phyloP scores from a whole-genome alignment of 2,797 vertebrate species.

The Phyllotis vaccarum region DNA sequence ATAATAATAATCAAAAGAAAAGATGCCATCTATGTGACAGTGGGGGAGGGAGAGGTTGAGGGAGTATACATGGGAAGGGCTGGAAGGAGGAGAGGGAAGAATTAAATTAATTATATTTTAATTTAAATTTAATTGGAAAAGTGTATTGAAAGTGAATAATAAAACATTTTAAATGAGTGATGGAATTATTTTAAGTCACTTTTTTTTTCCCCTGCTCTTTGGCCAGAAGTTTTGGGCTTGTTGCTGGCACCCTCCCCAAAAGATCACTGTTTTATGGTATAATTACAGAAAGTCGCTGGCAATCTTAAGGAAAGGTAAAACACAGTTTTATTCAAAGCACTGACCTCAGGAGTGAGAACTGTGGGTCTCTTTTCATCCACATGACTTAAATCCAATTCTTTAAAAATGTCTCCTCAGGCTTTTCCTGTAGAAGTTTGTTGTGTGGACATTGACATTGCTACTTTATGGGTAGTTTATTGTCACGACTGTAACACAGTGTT shows the following conservation, averaged over 20 bases:
- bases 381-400: constrained; percentile 3
- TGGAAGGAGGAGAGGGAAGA: too few species aligned
- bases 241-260: background rate
- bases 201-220: background rate
- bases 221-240: background rate
- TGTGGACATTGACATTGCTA: background rate
- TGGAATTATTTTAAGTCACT: background rate
- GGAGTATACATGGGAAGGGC: background rate
- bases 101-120: background rate
- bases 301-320: background rate
- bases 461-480: background rate
- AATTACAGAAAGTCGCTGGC: background rate
- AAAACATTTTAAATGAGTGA: background rate
- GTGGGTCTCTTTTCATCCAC: background rate
- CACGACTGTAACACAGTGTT: background rate
- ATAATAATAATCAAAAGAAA: background rate
- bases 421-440: background rate
- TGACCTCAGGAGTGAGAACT: background rate
- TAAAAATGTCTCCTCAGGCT: background rate
- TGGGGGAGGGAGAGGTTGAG: background rate
- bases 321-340: background rate
- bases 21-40: background rate
- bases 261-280: background rate
- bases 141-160: background rate
- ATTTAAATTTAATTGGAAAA: background rate